Conservation (phyloP, 2,797 vertebrate genomes). For the Onychomys arenicola region DNA sequence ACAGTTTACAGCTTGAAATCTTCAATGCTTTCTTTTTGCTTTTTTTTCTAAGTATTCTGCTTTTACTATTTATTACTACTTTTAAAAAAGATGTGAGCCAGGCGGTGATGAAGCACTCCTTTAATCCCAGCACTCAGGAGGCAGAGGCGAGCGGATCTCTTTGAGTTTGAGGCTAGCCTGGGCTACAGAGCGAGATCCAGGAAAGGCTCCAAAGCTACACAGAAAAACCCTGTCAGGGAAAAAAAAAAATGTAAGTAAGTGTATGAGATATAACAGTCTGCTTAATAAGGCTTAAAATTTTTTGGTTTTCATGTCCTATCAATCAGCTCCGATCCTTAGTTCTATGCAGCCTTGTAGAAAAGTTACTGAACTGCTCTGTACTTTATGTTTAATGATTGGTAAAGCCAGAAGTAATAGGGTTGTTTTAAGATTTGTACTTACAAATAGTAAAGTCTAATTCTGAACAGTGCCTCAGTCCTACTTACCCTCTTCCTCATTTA, state of each 20-base stretch:
- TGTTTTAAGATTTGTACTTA: constrained; percentile 27
- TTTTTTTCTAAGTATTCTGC: background rate
- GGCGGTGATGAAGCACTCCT: too few species aligned
- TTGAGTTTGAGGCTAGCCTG: too few species aligned
- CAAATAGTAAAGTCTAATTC: constrained; percentile 25
- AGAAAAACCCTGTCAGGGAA: too few species aligned
- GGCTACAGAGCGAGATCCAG: too few species aligned
- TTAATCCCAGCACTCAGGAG: too few species aligned
- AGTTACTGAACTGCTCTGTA: background rate
- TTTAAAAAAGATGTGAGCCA: constrained; percentile 17
- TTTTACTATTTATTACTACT: constrained; percentile 61
- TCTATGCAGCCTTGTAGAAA: background rate
- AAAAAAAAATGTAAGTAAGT: too few species aligned
- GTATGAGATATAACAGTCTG: constrained; percentile 31
- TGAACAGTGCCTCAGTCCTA: background rate
- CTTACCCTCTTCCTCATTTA: background rate
- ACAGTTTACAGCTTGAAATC: constrained; percentile 55
- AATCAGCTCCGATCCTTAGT: constrained; percentile 1
- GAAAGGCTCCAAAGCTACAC: too few species aligned
- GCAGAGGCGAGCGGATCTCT: too few species aligned
- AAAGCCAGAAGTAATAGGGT: background rate
- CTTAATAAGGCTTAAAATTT: background rate
- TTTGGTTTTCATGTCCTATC: constrained; percentile 56
- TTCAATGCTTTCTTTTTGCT: background rate
- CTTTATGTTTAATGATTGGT: background rate